Evolutionary conservation across 2,888 invertebrate species (phyloP).

Genomic region (Drosophila testacea): DNA sequence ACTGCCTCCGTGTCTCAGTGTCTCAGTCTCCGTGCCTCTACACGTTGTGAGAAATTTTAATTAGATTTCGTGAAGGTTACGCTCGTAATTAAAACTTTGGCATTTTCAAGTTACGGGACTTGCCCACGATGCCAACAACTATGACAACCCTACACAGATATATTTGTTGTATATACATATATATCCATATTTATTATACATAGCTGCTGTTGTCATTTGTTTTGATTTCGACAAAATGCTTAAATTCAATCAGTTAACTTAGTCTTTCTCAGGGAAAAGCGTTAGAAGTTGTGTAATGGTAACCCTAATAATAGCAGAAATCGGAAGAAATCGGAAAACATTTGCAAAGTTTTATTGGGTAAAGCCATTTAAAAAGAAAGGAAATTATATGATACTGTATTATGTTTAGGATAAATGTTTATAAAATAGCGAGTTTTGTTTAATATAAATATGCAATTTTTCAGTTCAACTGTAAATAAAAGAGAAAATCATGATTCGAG

Average conservation of each 20-base stretch:
- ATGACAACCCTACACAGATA: conserved; percentile 6
- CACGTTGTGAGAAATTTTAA: conserved; percentile 68
- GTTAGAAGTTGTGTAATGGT: background rate
- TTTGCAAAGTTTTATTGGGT: too few species aligned
- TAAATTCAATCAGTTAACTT: background rate
- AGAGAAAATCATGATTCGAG: too few species aligned
- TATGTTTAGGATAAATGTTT: too few species aligned
- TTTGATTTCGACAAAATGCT: background rate
- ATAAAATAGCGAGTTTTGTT: too few species aligned
- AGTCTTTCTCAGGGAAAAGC: background rate
- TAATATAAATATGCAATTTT: too few species aligned
- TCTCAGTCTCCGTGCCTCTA: conserved; percentile 4
- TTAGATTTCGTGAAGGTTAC: conserved; percentile 76
- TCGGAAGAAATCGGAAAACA: too few species aligned
- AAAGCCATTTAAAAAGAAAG: too few species aligned
- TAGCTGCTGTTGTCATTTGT: background rate
- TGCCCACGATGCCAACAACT: conserved; percentile 29
- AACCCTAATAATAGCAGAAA: background rate
- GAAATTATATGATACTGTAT: too few species aligned
- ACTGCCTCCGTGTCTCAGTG: background rate
- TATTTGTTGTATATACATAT: background rate
- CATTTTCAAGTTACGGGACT: conserved; percentile 46
- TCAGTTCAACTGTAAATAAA: too few species aligned
- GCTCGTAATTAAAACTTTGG: conserved; percentile 74
- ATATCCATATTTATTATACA: background rate